Conservation (phyloP, 2,797 vertebrate genomes). For the Rallus crepitans region DNA sequence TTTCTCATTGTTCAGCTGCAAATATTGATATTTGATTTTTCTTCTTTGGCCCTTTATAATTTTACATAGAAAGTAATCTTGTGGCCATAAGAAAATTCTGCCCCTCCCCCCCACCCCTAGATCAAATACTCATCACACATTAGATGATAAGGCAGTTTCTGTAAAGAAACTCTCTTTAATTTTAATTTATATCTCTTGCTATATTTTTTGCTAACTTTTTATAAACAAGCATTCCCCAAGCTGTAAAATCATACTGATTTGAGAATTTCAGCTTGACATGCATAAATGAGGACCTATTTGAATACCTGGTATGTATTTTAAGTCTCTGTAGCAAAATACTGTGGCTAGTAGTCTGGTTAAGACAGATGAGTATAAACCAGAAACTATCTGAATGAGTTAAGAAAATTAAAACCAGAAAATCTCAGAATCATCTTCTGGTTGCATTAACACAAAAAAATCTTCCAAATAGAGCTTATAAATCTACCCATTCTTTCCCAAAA, state of each 20-base stretch:
- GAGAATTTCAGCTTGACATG: neutral
- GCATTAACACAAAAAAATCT: neutral
- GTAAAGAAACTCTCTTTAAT: neutral
- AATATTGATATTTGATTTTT: neutral
- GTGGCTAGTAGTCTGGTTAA: neutral
- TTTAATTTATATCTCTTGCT: neutral
- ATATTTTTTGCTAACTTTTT: neutral
- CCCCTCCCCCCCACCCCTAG: fast-evolving
- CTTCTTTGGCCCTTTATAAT: neutral
- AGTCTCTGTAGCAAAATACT: neutral
- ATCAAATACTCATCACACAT: neutral
- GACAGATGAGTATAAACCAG: neutral
- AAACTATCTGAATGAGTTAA: neutral
- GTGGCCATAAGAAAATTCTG: neutral
- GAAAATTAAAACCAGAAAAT: neutral
- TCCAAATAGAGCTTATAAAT: neutral
- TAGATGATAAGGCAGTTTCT: neutral
- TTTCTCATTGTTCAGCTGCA: neutral
- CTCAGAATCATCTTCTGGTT: neutral
- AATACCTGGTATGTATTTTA: neutral
- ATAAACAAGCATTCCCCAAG: neutral
- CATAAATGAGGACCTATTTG: neutral
- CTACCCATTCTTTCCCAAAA: neutral
- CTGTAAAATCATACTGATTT: neutral
- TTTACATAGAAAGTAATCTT: neutral